A percentile compares a stretch with the other conserved stretches of the same genome.
phyloP scores from a whole-genome alignment of 2,113 vertebrate genomes.

The Eublepharis macularius region DNA sequence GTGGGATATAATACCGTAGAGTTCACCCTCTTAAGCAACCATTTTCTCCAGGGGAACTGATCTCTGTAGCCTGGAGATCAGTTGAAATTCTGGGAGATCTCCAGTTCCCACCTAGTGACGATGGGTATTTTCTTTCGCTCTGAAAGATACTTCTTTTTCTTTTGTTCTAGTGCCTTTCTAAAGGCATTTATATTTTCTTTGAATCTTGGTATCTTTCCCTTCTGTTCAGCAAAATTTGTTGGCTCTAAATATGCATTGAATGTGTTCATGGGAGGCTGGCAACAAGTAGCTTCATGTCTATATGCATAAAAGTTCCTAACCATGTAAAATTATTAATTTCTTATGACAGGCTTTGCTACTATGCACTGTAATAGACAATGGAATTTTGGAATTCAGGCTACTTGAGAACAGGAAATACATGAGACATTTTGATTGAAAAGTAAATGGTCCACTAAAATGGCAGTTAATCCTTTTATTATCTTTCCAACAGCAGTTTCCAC shows the following conservation, averaged over 20 bases:
- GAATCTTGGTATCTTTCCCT: constrained; percentile 32
- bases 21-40: no score
- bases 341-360: constrained; percentile 81
- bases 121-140: constrained; percentile 39
- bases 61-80: no score
- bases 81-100: no score
- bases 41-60: no score
- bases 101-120: no score
- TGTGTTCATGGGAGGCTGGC: constrained; percentile 35
- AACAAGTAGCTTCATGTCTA: constrained; percentile 27
- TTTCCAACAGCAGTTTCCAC: constrained; percentile 91
- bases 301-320: constrained; percentile 60
- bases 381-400: constrained; percentile 86
- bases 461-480: constrained; percentile 93
- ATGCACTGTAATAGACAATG: constrained; percentile 87
- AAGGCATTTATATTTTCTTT: constrained; percentile 46
- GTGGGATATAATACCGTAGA: no score
- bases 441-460: constrained; percentile 86
- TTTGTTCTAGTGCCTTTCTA: constrained; percentile 42
- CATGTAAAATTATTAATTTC: constrained; percentile 82
- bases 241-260: constrained; percentile 50
- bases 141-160: constrained; percentile 48
- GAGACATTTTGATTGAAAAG: constrained; percentile 94
- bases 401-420: constrained; percentile 91
- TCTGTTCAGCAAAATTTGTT: constrained; percentile 32